Conservation (phyloP, 2,797 vertebrate genomes). For the Synaphobranchus kaupii region DNA sequence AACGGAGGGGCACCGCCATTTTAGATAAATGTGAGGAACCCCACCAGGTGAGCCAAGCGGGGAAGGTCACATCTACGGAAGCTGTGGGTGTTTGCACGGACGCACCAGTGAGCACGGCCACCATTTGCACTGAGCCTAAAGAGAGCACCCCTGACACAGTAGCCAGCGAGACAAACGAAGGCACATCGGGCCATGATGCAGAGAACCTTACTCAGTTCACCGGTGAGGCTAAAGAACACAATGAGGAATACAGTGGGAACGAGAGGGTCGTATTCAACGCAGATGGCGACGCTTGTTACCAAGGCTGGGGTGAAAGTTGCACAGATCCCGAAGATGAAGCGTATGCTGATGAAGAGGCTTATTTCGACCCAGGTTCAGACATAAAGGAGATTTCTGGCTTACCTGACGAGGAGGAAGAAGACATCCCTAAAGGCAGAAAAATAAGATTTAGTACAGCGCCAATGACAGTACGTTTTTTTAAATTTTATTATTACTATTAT, state of each 20-base stretch:
- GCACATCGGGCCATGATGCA: conserved; percentile 48
- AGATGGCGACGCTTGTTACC: conserved; percentile 80
- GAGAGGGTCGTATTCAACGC: conserved; percentile 86
- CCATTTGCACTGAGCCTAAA: conserved; percentile 43
- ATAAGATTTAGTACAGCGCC: conserved; percentile 91
- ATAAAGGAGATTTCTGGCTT: conserved; percentile 88
- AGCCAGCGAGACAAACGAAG: conserved; percentile 46
- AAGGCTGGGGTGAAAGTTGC: conserved; percentile 92
- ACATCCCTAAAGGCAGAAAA: conserved; percentile 87
- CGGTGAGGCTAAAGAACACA: conserved; percentile 67
- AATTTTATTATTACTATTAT: background rate
- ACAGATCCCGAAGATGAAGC: conserved; percentile 89
- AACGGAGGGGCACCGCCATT: background rate
- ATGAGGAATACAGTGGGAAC: conserved; percentile 81
- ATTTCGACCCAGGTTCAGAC: conserved; percentile 87
- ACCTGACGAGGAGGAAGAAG: conserved; percentile 87
- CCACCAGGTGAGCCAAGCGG: conserved; percentile 62
- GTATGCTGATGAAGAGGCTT: conserved; percentile 87
- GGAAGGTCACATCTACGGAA: conserved; percentile 47
- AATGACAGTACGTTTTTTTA: conserved; percentile 84
- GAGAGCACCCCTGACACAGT: conserved; percentile 50
- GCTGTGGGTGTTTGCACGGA: conserved; percentile 49
- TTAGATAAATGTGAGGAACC: conserved; percentile 58
- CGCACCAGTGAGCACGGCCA: conserved; percentile 49
- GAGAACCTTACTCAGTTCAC: conserved; percentile 49